Evolutionary conservation across 2,797 vertebrate species (phyloP).

Genomic region (Coreius guichenoti): DNA sequence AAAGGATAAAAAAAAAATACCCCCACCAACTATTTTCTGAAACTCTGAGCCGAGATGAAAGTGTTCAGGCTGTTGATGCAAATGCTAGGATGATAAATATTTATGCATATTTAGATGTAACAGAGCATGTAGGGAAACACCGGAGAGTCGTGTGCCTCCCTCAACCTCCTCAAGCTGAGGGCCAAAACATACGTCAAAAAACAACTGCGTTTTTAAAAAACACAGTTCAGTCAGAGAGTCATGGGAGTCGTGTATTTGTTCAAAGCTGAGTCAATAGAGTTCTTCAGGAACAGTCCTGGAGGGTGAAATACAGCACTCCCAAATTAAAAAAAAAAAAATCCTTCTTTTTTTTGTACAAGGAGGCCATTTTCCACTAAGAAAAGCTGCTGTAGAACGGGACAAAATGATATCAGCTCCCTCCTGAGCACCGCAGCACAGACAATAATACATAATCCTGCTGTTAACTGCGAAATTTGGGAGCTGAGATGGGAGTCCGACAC

Average conservation of each 20-base stretch:
- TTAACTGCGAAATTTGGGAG: slow-evolving; percentile 35
- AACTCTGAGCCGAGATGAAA: slow-evolving; percentile 68
- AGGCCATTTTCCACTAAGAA: slow-evolving; percentile 71
- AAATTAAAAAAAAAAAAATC: slow-evolving; percentile 56
- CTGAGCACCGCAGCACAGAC: slow-evolving; percentile 42
- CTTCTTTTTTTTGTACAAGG: slow-evolving; percentile 60
- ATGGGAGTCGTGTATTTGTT: slow-evolving; percentile 52
- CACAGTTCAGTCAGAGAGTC: slow-evolving; percentile 39
- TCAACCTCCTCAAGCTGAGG: slow-evolving; percentile 50
- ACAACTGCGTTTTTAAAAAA: slow-evolving; percentile 44
- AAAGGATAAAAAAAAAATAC: slow-evolving; percentile 22
- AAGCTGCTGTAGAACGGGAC: slow-evolving; percentile 68
- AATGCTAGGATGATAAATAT: slow-evolving; percentile 72
- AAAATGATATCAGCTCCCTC: slow-evolving; percentile 69
- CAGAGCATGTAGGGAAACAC: slow-evolving; percentile 66
- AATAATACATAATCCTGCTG: slow-evolving; percentile 49
- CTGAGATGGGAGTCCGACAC: background rate
- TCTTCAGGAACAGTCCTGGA: slow-evolving; percentile 58
- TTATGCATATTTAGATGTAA: slow-evolving; percentile 68
- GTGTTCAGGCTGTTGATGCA: slow-evolving; percentile 69
- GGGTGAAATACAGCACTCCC: slow-evolving; percentile 30
- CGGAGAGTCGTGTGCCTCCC: slow-evolving; percentile 59
- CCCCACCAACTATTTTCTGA: slow-evolving; percentile 47
- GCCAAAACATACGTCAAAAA: slow-evolving; percentile 17
- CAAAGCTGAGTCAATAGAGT: slow-evolving; percentile 58